Evolutionary conservation across 2,797 vertebrate genomes (phyloP).

Genomic region (Philypnodon macrostomus): DNA sequence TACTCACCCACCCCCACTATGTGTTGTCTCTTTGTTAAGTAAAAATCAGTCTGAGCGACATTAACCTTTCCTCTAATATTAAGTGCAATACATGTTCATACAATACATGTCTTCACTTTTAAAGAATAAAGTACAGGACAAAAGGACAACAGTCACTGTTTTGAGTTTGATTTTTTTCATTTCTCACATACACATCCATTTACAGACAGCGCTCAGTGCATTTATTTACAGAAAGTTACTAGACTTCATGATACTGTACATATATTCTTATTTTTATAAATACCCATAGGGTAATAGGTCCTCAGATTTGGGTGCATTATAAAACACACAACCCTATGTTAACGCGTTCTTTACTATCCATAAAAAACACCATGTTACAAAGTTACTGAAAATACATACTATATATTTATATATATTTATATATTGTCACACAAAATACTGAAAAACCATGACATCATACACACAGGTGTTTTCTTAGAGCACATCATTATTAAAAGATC

Average conservation of each 20-base stretch:
- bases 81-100: constrained; percentile 1
- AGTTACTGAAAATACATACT: constrained; percentile 85
- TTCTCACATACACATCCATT: constrained; percentile 80
- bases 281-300: constrained; percentile 99
- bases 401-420: constrained; percentile 60
- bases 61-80: constrained; percentile 10
- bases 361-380: constrained; percentile 90
- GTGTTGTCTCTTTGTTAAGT: constrained; percentile 55
- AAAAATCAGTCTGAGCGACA: constrained; percentile 23
- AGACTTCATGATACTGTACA: constrained; percentile 91
- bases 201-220: constrained; percentile 87
- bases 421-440: constrained; percentile 79
- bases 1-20: constrained; percentile 60
- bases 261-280: constrained; percentile 92
- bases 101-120: background rate
- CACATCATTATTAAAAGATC: constrained; percentile 71
- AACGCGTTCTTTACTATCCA: constrained; percentile 83
- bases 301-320: constrained; percentile 93
- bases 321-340: constrained; percentile 98
- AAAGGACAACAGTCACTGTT: constrained; percentile 43
- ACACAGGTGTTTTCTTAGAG: constrained; percentile 82
- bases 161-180: constrained; percentile 82
- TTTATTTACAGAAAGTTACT: constrained; percentile 98
- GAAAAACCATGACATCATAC: constrained; percentile 78
- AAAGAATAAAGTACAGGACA: constrained; percentile 4